A percentile compares a stretch with the other conserved stretches of the same genome.
Evolutionary conservation across 2,888 invertebrate species (phyloP).

Genomic region (Cephus nigrinus): DNA sequence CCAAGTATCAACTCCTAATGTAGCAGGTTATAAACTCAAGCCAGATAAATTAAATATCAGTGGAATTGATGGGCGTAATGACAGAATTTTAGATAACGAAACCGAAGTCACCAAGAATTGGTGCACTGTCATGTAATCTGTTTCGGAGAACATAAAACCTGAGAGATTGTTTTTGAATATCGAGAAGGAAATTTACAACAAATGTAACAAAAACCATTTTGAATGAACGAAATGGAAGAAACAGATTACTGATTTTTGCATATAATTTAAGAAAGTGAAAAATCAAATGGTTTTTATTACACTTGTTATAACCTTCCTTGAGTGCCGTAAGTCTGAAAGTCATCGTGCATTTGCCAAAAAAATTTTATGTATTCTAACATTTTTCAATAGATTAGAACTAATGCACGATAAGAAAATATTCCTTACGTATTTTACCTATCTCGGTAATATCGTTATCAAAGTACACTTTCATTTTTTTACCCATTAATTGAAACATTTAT

Average conservation of each 20-base stretch:
- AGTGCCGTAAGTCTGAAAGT: background rate
- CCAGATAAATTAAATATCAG: conserved; percentile 39
- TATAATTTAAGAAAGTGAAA: conserved; percentile 26
- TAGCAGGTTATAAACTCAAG: conserved; percentile 40
- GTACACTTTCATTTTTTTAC: background rate
- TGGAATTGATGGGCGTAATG: conserved; percentile 26
- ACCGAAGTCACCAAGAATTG: conserved; percentile 45
- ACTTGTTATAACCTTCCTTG: conserved; percentile 1
- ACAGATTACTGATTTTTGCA: background rate
- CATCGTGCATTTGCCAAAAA: background rate
- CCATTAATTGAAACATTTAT: background rate
- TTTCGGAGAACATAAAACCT: background rate
- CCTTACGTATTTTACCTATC: background rate
- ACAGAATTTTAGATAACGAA: conserved; percentile 28
- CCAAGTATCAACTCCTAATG: conserved; percentile 51
- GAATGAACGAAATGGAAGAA: background rate
- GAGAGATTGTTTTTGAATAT: background rate
- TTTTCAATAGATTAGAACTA: background rate
- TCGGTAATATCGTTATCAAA: background rate
- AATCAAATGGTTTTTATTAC: conserved; percentile 15
- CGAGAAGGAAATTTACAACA: background rate
- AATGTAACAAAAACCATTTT: background rate
- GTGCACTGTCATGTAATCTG: conserved; percentile 57
- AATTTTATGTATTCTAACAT: background rate
- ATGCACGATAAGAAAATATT: background rate